phyloP scores from a whole-genome alignment of 2,797 vertebrate species.

The Chaunax sp. region DNA sequence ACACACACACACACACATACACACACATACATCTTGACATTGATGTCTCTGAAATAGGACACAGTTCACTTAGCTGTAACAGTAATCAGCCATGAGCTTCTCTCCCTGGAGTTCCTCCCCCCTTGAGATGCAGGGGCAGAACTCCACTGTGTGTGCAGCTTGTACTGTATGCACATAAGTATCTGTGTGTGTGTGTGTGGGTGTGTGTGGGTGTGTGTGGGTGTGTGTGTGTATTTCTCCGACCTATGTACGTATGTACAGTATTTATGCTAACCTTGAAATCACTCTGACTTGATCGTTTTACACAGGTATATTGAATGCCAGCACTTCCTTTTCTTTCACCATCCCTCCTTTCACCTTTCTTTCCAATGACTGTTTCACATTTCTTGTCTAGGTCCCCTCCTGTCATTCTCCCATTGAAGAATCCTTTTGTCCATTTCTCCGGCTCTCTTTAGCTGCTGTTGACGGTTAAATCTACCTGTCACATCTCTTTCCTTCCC shows the following conservation, averaged over 20 bases:
- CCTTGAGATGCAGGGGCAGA: conserved; percentile 26
- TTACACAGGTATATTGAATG: conserved; percentile 17
- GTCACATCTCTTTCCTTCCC: conserved; percentile 38
- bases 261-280: conserved; percentile 33
- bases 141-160: conserved; percentile 11
- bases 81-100: conserved; percentile 53
- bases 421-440: conserved; percentile 42
- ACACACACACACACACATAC: conserved; percentile 32
- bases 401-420: conserved; percentile 34
- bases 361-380: conserved; percentile 6
- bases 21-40: conserved; percentile 40
- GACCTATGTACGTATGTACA: not conserved
- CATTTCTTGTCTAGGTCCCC: conserved; percentile 1
- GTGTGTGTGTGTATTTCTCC: conserved; percentile 7
- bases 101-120: conserved; percentile 23
- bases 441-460: conserved; percentile 31
- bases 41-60: conserved; percentile 68
- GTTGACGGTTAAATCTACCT: conserved; percentile 49
- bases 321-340: conserved; percentile 13
- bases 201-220: not conserved
- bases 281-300: conserved; percentile 36
- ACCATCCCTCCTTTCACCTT: not conserved
- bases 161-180: too few relatives aligned
- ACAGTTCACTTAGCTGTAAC: conserved; percentile 68
- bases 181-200: too few relatives aligned